phyloP scores from a whole-genome alignment of 2,113 vertebrate genomes.

The Erinaceus europaeus region DNA sequence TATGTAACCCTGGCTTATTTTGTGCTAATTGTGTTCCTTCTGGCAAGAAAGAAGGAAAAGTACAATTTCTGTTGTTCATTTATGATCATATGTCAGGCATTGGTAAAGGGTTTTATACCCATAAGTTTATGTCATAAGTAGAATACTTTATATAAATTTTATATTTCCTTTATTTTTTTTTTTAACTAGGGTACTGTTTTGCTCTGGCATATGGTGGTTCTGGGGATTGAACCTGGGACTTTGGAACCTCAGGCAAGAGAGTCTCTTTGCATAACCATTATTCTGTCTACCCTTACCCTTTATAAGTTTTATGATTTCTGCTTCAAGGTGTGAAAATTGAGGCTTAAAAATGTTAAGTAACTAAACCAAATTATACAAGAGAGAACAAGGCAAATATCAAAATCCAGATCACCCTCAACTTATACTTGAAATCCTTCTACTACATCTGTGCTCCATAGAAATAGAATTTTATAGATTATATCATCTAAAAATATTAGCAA shows the following conservation, averaged over 20 bases:
- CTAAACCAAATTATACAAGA: background rate
- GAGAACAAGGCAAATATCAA: background rate
- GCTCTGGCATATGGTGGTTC: no score
- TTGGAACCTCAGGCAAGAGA: no score
- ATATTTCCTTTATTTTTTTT: no score
- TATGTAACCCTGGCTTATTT: constrained; percentile 22
- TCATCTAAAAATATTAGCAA: background rate
- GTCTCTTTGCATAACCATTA: no score
- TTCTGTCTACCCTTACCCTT: no score
- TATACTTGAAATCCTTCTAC: background rate
- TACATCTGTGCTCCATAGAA: background rate
- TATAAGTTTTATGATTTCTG: background rate
- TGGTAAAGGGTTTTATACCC: background rate
- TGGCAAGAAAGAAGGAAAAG: background rate
- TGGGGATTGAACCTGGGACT: no score
- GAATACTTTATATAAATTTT: background rate
- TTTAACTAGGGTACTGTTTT: no score
- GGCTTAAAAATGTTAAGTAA: background rate
- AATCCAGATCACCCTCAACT: background rate
- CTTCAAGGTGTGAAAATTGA: background rate
- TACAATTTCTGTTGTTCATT: background rate
- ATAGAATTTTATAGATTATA: background rate
- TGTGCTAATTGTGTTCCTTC: constrained; percentile 35
- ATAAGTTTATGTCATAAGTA: background rate
- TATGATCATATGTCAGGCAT: background rate